Evolutionary conservation across 1,140 invertebrate species (phyloP).

Genomic region (Varroa destructor): DNA sequence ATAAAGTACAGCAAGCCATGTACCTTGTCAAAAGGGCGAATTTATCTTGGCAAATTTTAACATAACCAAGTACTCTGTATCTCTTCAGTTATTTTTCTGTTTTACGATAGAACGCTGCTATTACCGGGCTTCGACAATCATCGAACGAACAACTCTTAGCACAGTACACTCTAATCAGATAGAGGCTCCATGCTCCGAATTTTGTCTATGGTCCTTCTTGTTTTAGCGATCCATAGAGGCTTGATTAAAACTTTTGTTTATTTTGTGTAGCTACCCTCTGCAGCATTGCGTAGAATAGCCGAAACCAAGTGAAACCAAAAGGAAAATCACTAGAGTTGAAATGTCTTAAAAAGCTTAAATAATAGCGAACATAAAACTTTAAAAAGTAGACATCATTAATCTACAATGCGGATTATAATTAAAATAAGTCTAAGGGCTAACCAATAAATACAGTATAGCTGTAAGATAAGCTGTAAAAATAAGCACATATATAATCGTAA

Average conservation of each 20-base stretch:
- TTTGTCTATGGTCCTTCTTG: neutral
- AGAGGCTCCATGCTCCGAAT: neutral
- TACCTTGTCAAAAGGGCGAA: no score
- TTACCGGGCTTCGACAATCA: neutral
- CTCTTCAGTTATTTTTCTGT: neutral
- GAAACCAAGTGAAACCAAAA: neutral
- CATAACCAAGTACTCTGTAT: no score
- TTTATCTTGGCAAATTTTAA: no score
- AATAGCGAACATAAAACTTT: neutral
- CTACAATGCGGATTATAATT: neutral
- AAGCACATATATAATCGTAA: neutral
- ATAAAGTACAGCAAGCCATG: no score
- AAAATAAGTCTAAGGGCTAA: neutral
- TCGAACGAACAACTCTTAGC: neutral
- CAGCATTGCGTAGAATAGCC: neutral
- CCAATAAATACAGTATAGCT: neutral
- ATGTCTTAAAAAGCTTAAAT: neutral
- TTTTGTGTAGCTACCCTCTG: slow-evolving; percentile 8
- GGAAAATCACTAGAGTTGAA: neutral
- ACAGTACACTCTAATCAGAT: neutral
- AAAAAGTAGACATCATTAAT: neutral
- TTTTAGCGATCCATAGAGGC: neutral
- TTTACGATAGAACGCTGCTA: neutral
- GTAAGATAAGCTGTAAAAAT: neutral
- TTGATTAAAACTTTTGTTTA: slow-evolving; percentile 22